phyloP scores from a whole-genome alignment of 2,113 vertebrate species.

The Accipiter cooperii region DNA sequence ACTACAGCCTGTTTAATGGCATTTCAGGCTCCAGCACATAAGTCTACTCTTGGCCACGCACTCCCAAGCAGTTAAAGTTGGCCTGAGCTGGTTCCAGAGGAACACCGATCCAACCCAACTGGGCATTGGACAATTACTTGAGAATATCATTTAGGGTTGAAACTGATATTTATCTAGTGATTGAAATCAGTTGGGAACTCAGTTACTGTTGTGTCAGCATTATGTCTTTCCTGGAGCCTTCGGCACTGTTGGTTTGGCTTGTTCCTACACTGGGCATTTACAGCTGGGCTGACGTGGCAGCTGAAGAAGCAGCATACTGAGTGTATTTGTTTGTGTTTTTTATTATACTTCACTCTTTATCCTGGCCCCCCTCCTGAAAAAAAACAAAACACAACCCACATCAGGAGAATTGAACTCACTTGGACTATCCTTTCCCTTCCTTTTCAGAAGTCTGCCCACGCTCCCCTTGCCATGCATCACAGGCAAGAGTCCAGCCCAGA shows the following conservation, averaged over 20 bases:
- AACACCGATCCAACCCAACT: slow-evolving; percentile 68
- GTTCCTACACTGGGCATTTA: slow-evolving; percentile 29
- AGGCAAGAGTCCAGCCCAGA: neutral
- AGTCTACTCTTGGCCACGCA: slow-evolving; percentile 67
- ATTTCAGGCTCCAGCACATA: slow-evolving; percentile 71
- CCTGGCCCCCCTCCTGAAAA: neutral
- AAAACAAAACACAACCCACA: neutral
- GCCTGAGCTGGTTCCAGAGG: slow-evolving; percentile 70
- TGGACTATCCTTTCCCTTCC: neutral
- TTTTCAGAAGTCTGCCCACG: neutral
- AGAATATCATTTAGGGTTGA: slow-evolving; percentile 68
- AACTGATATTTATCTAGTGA: slow-evolving; percentile 78
- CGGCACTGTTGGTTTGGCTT: slow-evolving; percentile 59
- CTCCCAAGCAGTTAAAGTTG: slow-evolving; percentile 46
- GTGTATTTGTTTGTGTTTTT: slow-evolving; percentile 33
- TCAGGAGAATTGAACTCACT: neutral
- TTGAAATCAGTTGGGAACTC: slow-evolving; percentile 74
- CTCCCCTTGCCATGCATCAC: neutral
- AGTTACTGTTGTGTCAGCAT: slow-evolving; percentile 71
- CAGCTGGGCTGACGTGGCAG: slow-evolving; percentile 62
- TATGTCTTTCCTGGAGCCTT: slow-evolving; percentile 64
- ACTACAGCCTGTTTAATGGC: slow-evolving; percentile 64
- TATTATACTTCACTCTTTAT: slow-evolving; percentile 21
- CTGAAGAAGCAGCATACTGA: slow-evolving; percentile 30
- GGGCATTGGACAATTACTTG: slow-evolving; percentile 68